Evolutionary conservation across 2,797 vertebrate species (phyloP), one percentile per base, ranked within the genome.

Genomic region (Acanthis flammea): DNA sequence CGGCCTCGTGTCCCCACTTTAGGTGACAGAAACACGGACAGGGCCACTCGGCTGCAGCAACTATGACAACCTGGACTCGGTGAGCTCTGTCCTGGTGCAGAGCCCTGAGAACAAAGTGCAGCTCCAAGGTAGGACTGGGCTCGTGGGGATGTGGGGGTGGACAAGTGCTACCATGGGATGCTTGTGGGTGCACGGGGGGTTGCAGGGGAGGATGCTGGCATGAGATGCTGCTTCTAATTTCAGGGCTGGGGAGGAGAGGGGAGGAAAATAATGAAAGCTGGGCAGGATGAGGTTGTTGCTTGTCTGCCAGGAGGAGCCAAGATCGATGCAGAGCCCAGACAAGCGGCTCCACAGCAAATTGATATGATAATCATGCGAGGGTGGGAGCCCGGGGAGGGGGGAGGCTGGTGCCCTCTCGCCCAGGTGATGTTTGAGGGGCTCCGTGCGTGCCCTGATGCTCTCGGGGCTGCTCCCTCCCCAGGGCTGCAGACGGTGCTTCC

Each of bases 41-140:
- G 99, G 99, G 45, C 99, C 99, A 8, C 98, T 99, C n/a, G 99
- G 99, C 96, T 99, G 99, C 98, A 99, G 99, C 97, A 99, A 99
- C 98, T 99, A 99, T 27, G 99, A 99, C 98, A 99, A 99, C 96
- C 98, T 99, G 98, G 99, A 99, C 97, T 99, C 99, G 0, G 99
- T 99, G 97, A 99, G 99, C 97, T 99, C 99, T 0, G 99, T 99
- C 86, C 97, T 99, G 98, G 99, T 99, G 90, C 99, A 99, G 98
- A 99, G 99, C 97, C 99, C 99, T 0, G 99, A 99, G 98, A 99
- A 99, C 98, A 99, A 99, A 97, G 99, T 99, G 92, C 99, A 99
- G 96, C 98, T 99, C 76, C 99, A 99, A 89, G 99, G 99, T 99
- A 98, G 98, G 68, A 7, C 19, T 0, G 6, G 44, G 65, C 75